phyloP scores from a whole-genome alignment of 2,888 invertebrate genomes.

The Timema cristinae region DNA sequence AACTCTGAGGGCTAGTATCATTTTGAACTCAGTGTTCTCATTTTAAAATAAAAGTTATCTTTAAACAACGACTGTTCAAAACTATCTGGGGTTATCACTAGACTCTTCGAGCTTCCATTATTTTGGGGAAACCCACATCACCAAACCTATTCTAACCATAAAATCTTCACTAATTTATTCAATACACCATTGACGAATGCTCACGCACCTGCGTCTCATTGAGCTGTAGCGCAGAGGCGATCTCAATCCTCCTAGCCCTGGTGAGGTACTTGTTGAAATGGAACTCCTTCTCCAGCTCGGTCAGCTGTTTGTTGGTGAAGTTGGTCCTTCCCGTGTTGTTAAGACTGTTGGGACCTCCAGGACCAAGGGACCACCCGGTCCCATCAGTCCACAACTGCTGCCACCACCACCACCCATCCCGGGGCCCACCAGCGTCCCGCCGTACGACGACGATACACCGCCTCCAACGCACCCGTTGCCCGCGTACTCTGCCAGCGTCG shows the following conservation, averaged over 20 bases:
- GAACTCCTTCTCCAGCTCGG: conserved; percentile 98
- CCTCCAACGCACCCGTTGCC: conserved; percentile 26
- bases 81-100: no score
- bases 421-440: conserved; percentile 14
- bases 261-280: conserved; percentile 99
- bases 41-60: no score
- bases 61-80: no score
- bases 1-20: no score
- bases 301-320: conserved; percentile 98
- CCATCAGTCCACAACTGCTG: conserved; percentile 23
- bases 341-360: conserved; percentile 47
- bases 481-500: conserved; percentile 33
- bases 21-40: no score
- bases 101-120: no score
- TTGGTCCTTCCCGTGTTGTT: conserved; percentile 94
- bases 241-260: conserved; percentile 93
- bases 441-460: conserved; percentile 24
- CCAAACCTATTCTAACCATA: no score
- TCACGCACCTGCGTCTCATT: conserved; percentile 80
- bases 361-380: conserved; percentile 34
- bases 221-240: conserved; percentile 90
- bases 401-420: conserved; percentile 36
- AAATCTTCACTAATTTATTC: no score
- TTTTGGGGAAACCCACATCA: no score
- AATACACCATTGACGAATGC: conserved; percentile 32